Evolutionary conservation across 2,888 invertebrate genomes (phyloP).

Genomic region (Heliconius erato): DNA sequence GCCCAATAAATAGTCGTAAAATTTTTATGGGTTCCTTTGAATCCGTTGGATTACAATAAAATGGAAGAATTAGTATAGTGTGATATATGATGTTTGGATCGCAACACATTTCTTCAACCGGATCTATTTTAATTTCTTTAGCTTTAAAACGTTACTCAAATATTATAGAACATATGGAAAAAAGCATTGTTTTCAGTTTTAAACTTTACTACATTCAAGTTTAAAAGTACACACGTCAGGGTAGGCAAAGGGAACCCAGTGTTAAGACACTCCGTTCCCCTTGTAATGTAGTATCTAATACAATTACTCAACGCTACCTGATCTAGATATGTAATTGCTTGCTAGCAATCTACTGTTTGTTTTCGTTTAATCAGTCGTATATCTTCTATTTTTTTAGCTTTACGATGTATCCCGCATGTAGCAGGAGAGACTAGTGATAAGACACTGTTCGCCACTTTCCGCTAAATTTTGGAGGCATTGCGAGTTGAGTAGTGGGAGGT

Average conservation of each 20-base stretch:
- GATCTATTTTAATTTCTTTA: conserved; percentile 20
- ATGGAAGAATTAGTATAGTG: conserved; percentile 40
- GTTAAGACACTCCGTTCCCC: no score
- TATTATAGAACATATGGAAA: background rate
- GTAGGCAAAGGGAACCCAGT: no score
- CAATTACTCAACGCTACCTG: no score
- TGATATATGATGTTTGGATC: conserved; percentile 52
- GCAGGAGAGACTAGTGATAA: no score
- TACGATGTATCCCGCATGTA: background rate
- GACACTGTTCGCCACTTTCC: no score
- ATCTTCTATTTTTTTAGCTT: background rate
- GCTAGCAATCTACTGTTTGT: no score
- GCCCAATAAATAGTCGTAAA: conserved; percentile 53
- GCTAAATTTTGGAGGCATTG: no score
- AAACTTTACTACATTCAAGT: background rate
- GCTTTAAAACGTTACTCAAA: background rate
- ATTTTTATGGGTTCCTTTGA: conserved; percentile 50
- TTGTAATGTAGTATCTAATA: no score
- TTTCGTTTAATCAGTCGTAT: no score
- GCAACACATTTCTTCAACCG: background rate
- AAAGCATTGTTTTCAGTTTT: background rate
- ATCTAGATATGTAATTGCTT: no score
- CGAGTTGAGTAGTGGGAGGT: no score
- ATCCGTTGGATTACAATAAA: conserved; percentile 42
- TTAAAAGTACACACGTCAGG: background rate